These are phyloP conservation scores for Diplodus puntazzo DNA, from an alignment of 2,797 vertebrate genomes.

Conservation along the genomic window DNA sequence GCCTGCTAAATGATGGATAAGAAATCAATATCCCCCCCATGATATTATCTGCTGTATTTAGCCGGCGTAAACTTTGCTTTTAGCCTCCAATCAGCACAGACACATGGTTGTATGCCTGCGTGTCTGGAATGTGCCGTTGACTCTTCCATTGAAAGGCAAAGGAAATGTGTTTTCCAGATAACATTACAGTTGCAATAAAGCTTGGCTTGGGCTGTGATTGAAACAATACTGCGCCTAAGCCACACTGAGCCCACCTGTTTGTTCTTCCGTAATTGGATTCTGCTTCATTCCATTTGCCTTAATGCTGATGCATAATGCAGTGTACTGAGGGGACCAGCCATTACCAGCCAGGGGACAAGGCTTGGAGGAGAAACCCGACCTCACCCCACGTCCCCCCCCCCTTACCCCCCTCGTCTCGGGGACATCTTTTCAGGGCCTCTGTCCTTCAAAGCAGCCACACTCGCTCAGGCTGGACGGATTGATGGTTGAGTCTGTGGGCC, in stretches of 20 bases:
- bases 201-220: constrained; percentile 79
- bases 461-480: constrained; percentile 67
- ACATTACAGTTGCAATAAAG: constrained; percentile 76
- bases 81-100: constrained; percentile 42
- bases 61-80: constrained; percentile 44
- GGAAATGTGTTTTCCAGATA: constrained; percentile 83
- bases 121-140: constrained; percentile 53
- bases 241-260: constrained; percentile 84
- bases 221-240: constrained; percentile 81
- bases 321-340: constrained; percentile 74
- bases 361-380: constrained; percentile 75
- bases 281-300: constrained; percentile 84
- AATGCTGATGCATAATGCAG: constrained; percentile 85
- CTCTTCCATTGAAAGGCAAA: constrained; percentile 62
- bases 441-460: constrained; percentile 77
- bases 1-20: constrained; percentile 52
- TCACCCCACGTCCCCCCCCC: not conserved
- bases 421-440: constrained; percentile 66
- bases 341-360: constrained; percentile 76
- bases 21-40: constrained; percentile 38
- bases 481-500: constrained; percentile 63
- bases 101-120: constrained; percentile 50
- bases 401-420: constrained; percentile 29
- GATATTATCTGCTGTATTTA: constrained; percentile 42
- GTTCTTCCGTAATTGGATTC: constrained; percentile 85